Percentiles rank a stretch among this genome's conserved stretches.
Evolutionary conservation across 1,140 invertebrate species (phyloP).

Genomic region (Drepana arcuata): DNA sequence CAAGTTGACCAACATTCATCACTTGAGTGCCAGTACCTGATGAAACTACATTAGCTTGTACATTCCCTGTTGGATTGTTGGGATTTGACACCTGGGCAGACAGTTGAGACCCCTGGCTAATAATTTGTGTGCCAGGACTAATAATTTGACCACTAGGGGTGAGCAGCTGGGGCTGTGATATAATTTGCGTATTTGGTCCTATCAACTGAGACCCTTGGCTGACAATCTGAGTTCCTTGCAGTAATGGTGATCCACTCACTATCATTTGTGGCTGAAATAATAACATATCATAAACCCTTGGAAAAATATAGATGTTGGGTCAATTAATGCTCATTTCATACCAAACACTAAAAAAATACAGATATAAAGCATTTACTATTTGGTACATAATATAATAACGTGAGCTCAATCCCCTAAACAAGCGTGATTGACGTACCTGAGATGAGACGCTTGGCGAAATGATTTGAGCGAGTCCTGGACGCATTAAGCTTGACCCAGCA

Average conservation of each 20-base stretch:
- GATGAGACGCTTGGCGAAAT: conserved; percentile 48
- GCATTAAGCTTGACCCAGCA: conserved; percentile 44
- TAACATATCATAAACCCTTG: too few relatives aligned
- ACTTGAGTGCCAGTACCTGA: conserved; percentile 33
- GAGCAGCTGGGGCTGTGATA: conserved; percentile 49
- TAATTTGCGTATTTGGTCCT: conserved; percentile 45
- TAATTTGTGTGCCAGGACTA: conserved; percentile 58
- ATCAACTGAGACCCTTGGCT: conserved; percentile 53
- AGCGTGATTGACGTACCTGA: conserved; percentile 50
- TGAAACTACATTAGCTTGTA: conserved; percentile 37
- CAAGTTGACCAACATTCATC: conserved; percentile 51
- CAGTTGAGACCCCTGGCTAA: conserved; percentile 58
- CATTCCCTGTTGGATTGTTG: conserved; percentile 27
- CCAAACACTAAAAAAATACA: too few relatives aligned
- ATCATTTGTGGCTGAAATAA: conserved; percentile 56
- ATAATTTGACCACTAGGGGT: conserved; percentile 45
- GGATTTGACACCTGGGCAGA: conserved; percentile 41
- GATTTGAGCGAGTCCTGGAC: conserved; percentile 49
- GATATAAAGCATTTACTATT: too few relatives aligned
- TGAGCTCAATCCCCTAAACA: too few relatives aligned
- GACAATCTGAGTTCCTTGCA: conserved; percentile 53
- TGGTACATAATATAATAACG: too few relatives aligned
- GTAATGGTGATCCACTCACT: conserved; percentile 48
- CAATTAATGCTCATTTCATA: too few relatives aligned
- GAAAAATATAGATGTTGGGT: too few relatives aligned